Evolutionary conservation across 1,140 invertebrate species (phyloP), one percentile per base, ranked within the genome.

Genomic region (Antheraea pernyi): DNA sequence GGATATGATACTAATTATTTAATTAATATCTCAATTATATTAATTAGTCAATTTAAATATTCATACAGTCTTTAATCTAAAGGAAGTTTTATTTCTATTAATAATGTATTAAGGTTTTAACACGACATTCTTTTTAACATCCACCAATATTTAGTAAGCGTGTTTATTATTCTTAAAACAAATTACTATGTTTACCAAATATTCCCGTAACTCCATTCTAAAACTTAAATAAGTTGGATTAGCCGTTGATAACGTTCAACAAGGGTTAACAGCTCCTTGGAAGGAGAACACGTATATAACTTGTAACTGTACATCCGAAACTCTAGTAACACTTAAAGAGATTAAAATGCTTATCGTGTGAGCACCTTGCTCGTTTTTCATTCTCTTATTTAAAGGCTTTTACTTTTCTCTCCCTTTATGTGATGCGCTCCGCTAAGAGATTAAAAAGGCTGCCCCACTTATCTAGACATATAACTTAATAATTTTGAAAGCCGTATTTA

Each of bases 281-380:
- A 53, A 53, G 46, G 11, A 0, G 46, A 11, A 53, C 46, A 53
- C 16, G 10, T 53, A 53, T 53, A 53, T 53, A 16, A 53, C 46
- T 53, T 53, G 16, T 53, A 53, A 53, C 5, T 53, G 1, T 53
- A 61, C 60, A 61, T 70, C 73, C 74, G 59, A 80, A 87, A 83
- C 72, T 84, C 74, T 74, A 76, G 79, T 72, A 81, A 84, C 87
- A 88, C 87, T 88, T 85, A 86, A 86, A 85, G 72, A 88, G 84
- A 90, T 90, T 88, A 90, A 88, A 90, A 85, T 78, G 82, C 78
- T 85, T 87, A 87, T 88, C 84, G 81, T 88, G 75, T 84, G 81
- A 83, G 81, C 76, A 81, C 69, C 79, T 84, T 82, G 83, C 80
- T 84, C 85, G 84, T 87, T 86, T 86, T 84, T 87, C 84, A 84